A percentile compares a stretch with the other conserved stretches of the same genome.
These are phyloP conservation scores for Mylabris phalerata DNA, from an alignment of 1,140 invertebrate species.

Conservation along the genomic window DNA sequence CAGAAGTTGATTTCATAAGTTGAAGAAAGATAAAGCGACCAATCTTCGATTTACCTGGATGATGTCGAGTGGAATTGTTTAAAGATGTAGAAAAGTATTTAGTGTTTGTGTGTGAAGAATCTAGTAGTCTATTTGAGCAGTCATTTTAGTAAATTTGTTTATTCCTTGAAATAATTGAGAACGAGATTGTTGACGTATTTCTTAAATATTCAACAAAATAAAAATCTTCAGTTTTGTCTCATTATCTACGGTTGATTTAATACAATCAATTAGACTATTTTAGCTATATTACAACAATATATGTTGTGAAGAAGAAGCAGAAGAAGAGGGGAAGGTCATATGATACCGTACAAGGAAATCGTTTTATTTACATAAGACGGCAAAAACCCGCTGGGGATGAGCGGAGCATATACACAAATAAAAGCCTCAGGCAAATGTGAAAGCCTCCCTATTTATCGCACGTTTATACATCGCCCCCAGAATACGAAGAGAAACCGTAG, in stretches of 20 bases:
- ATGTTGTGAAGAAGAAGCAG: too few relatives aligned
- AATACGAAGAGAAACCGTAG: constrained; percentile 7
- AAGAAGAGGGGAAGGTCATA: not conserved
- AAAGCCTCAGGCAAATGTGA: not conserved
- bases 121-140: constrained; percentile 12
- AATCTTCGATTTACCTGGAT: too few relatives aligned
- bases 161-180: constrained; percentile 6
- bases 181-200: constrained; percentile 4
- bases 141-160: constrained; percentile 6
- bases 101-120: not conserved
- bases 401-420: constrained; percentile 1
- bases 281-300: not conserved
- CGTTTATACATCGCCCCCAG: not conserved
- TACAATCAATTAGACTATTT: constrained; percentile 7
- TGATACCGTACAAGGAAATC: constrained; percentile 16
- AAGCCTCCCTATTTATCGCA: constrained; percentile 10
- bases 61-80: constrained; percentile 10
- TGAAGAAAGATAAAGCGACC: not conserved
- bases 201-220: not conserved
- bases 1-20: not conserved
- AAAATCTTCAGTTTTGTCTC: too few relatives aligned
- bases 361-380: constrained; percentile 15
- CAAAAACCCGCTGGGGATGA: not conserved
- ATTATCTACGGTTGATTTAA: not conserved
- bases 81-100: not conserved